Conservation (phyloP, 2,888 invertebrate species). For the Ectobius pallidus region DNA sequence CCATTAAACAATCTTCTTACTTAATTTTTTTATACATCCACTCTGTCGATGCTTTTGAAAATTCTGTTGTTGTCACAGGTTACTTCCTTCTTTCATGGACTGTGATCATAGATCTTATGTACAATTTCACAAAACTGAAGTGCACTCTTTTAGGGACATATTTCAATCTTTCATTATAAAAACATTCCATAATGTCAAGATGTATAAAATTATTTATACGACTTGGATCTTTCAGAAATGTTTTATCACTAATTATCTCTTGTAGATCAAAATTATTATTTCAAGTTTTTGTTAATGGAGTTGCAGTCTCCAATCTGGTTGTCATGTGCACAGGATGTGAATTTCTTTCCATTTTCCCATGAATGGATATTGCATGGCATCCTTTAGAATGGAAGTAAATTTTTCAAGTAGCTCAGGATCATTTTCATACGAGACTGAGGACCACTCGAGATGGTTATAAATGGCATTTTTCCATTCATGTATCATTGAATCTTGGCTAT, state of each 20-base stretch:
- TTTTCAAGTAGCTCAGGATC: background rate
- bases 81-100: background rate
- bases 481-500: background rate
- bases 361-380: background rate
- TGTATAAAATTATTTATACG: background rate
- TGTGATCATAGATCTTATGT: background rate
- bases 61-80: background rate
- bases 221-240: background rate
- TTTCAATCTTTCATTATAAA: background rate
- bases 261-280: background rate
- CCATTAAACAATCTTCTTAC: too few species aligned
- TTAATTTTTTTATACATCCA: too few species aligned
- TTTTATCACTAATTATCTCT: background rate
- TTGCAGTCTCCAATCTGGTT: background rate
- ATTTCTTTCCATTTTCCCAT: conserved; percentile 10
- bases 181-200: background rate
- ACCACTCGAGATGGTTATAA: background rate
- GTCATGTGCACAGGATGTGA: background rate
- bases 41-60: background rate
- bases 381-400: too few species aligned
- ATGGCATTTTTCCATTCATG: background rate
- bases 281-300: background rate
- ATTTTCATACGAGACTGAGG: background rate
- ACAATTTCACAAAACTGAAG: background rate
- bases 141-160: background rate